Conservation (phyloP, 53 echinoderm and acorn worm genomes). For the Crossaster papposus region DNA sequence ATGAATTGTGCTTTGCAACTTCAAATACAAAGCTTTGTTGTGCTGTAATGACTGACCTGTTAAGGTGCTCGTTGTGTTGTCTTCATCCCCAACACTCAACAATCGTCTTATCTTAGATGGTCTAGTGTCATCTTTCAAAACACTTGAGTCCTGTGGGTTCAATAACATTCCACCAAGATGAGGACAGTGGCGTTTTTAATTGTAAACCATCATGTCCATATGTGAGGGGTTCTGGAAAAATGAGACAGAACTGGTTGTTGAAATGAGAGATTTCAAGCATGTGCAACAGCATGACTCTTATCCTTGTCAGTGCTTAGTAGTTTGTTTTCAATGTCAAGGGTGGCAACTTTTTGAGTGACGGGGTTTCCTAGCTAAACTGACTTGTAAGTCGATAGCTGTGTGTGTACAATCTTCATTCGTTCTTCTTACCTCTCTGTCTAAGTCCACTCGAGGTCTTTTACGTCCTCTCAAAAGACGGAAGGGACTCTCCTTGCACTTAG, state of each 20-base stretch:
- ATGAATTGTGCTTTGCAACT: not conserved
- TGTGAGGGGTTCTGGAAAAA: too few species aligned
- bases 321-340: too few species aligned
- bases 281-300: not conserved
- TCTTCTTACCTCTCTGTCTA: constrained; percentile 89
- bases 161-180: too few species aligned
- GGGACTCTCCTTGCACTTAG: constrained; percentile 90
- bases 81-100: constrained; percentile 90
- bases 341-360: too few species aligned
- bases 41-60: constrained; percentile 38
- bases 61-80: constrained; percentile 55
- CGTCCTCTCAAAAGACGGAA: constrained; percentile 77
- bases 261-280: too few species aligned
- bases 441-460: constrained; percentile 82
- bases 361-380: too few species aligned
- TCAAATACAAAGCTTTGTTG: not conserved
- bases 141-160: constrained; percentile 69
- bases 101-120: constrained; percentile 89
- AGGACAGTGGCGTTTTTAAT: too few species aligned
- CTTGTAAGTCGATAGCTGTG: too few species aligned
- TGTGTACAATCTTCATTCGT: too few species aligned
- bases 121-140: constrained; percentile 82
- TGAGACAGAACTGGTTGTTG: too few species aligned
- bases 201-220: not conserved
- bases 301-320: too few species aligned